These are phyloP conservation scores for Ypsolopha scabrella DNA, from an alignment of 2,888 invertebrate species.

Conservation along the genomic window DNA sequence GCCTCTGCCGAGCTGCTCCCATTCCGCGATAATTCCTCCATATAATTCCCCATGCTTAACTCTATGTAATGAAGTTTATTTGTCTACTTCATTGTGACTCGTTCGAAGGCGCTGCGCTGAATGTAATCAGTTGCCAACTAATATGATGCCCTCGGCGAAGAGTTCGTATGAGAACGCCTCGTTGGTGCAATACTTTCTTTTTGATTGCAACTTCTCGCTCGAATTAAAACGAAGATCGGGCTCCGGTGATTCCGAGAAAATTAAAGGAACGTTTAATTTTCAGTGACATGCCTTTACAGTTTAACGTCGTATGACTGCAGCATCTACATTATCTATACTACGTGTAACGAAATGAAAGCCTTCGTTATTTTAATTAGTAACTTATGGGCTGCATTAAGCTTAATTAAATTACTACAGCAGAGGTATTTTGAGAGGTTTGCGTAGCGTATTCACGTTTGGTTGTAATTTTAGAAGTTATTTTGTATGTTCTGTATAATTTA, in stretches of 20 bases:
- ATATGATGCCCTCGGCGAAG: conserved; percentile 42
- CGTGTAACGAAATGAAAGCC: not conserved
- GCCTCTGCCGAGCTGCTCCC: conserved; percentile 34
- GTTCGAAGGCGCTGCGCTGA: conserved; percentile 51
- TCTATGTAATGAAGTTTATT: conserved; percentile 67
- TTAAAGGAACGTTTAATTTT: conserved; percentile 61
- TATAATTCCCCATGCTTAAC: conserved; percentile 68
- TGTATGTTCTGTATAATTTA: not conserved
- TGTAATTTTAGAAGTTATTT: not conserved
- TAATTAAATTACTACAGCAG: too few species aligned
- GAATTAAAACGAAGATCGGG: conserved; percentile 62
- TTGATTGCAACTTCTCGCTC: conserved; percentile 59
- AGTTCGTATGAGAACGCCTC: conserved; percentile 64
- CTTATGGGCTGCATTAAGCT: not conserved
- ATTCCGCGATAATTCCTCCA: conserved; percentile 63
- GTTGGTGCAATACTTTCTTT: conserved; percentile 60
- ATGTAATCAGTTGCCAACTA: conserved; percentile 69
- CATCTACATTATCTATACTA: too few species aligned
- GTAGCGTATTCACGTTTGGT: not conserved
- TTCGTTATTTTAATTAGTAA: conserved; percentile 2
- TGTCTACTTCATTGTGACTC: conserved; percentile 64
- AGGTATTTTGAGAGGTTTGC: too few species aligned
- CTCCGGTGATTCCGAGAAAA: conserved; percentile 54
- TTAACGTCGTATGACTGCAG: not conserved
- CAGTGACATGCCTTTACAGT: conserved; percentile 34